phyloP scores from a whole-genome alignment of 2,888 invertebrate genomes.

The Eristalis pertinax region DNA sequence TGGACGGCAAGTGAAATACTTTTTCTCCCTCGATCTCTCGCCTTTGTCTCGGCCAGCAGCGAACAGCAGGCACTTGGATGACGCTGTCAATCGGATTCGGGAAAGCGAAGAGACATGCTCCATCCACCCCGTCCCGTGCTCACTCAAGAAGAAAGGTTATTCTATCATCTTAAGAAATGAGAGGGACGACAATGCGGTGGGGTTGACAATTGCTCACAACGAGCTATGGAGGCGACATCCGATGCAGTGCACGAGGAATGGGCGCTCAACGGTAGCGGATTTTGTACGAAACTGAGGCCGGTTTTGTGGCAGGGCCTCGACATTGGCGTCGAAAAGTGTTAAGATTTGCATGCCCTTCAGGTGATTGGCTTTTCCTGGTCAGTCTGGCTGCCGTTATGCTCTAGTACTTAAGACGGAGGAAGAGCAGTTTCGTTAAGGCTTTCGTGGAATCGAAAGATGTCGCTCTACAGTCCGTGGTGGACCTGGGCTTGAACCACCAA shows the following conservation, averaged over 20 bases:
- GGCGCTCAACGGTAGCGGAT: neutral
- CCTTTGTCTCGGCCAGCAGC: neutral
- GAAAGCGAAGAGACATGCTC: neutral
- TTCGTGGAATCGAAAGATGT: no score
- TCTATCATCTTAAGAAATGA: constrained; percentile 50
- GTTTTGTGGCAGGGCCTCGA: neutral
- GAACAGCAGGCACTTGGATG: neutral
- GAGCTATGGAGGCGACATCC: constrained; percentile 19
- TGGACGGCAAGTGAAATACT: constrained; percentile 41
- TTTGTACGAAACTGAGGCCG: neutral
- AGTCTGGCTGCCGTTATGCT: no score
- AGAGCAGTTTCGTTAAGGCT: no score
- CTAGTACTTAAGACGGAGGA: no score
- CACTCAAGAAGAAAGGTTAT: constrained; percentile 40
- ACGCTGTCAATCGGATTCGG: constrained; percentile 8
- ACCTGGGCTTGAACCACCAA: no score
- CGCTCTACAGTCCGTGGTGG: no score
- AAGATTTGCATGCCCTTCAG: no score
- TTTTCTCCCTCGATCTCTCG: neutral
- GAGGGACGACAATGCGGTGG: neutral
- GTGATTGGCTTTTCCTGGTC: no score
- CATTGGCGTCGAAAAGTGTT: no score
- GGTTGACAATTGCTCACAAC: neutral
- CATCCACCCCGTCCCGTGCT: neutral
- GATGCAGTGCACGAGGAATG: constrained; percentile 8